Evolutionary conservation across 2,797 vertebrate genomes (phyloP).

Genomic region (Onychomys leucogaster): DNA sequence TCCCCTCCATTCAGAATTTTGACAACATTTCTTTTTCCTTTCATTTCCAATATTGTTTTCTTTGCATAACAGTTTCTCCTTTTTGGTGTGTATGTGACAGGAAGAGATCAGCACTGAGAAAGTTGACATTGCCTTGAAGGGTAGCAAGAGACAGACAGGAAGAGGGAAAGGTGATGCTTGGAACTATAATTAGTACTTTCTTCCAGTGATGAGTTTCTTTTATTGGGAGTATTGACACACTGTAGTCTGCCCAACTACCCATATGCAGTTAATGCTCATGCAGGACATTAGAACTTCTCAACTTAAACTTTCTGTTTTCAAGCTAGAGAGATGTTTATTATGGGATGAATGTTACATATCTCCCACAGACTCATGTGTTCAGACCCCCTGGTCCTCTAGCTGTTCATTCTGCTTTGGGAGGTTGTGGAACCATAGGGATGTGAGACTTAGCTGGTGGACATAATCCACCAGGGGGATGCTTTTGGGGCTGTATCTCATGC

Average conservation of each 20-base stretch:
- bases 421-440: neutral
- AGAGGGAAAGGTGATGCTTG: neutral
- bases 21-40: neutral
- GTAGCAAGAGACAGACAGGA: neutral
- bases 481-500: neutral
- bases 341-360: neutral
- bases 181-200: neutral
- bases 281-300: neutral
- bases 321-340: neutral
- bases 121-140: neutral
- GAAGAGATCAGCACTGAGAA: neutral
- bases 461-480: neutral
- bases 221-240: neutral
- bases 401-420: neutral
- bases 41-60: constrained; percentile 1
- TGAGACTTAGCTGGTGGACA: neutral
- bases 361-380: neutral
- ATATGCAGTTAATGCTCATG: neutral
- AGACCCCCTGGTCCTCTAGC: no score
- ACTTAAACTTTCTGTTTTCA: neutral
- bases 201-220: neutral
- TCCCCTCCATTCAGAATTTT: neutral
- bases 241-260: neutral
- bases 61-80: neutral
- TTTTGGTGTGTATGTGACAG: neutral